These are phyloP conservation scores for Dasypus novemcinctus DNA, from an alignment of 2,113 vertebrate genomes.

Conservation along the genomic window DNA sequence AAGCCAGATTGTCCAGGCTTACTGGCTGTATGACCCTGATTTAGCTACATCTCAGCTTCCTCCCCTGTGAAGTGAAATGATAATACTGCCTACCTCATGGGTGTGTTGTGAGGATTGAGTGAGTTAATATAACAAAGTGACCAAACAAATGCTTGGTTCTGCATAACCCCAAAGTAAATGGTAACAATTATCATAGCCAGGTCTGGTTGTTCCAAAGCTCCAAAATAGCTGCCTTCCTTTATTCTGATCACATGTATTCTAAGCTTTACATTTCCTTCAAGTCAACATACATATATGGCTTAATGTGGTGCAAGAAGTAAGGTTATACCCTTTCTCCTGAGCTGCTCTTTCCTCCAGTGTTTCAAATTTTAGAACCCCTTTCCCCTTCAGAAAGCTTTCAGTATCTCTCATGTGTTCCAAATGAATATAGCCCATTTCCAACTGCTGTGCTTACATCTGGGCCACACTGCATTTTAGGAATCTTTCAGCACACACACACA, in stretches of 20 bases:
- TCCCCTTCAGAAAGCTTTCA: background rate
- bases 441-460: background rate
- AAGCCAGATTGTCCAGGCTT: background rate
- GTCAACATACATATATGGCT: background rate
- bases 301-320: background rate
- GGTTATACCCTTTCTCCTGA: background rate
- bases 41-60: background rate
- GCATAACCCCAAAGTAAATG: background rate
- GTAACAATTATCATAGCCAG: background rate
- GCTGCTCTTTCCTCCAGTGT: background rate
- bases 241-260: conserved; percentile 5
- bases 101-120: background rate
- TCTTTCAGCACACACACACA: conserved; percentile 34
- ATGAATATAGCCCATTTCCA: background rate
- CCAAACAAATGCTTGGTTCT: background rate
- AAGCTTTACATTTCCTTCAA: background rate
- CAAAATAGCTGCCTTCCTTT: background rate
- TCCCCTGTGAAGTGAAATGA: background rate
- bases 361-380: background rate
- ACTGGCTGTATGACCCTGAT: background rate
- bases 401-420: background rate
- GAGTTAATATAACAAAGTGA: background rate
- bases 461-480: background rate
- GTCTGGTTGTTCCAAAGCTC: background rate
- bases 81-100: background rate